A percentile compares a stretch with the other conserved stretches of the same genome.
Conservation (phyloP, 2,797 vertebrate genomes). For the Lepidocolaptes lacrymiger region DNA sequence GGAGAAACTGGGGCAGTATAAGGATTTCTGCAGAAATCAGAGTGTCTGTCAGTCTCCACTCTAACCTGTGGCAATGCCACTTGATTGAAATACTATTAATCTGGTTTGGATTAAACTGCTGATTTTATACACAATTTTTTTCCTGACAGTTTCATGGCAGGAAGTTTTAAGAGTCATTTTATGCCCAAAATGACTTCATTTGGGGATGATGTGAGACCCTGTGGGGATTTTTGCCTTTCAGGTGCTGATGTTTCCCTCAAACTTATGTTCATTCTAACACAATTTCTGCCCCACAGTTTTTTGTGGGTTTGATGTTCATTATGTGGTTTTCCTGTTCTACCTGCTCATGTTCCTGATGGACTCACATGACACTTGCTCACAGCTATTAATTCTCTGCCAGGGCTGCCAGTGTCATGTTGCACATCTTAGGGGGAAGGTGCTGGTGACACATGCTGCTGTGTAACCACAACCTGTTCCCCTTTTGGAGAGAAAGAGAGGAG, state of each 20-base stretch:
- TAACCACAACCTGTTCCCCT: background rate
- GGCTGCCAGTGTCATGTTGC: background rate
- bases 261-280: background rate
- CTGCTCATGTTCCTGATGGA: background rate
- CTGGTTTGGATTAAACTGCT: background rate
- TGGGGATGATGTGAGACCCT: background rate
- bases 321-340: background rate
- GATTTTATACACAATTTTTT: background rate
- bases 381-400: background rate
- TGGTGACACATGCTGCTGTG: background rate
- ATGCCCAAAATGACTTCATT: background rate
- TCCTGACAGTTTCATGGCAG: background rate
- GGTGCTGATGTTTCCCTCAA: background rate
- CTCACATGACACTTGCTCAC: background rate
- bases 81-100: background rate
- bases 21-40: background rate
- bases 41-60: background rate
- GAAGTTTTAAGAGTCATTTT: background rate
- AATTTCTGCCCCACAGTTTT: background rate
- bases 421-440: background rate
- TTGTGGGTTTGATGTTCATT: fast-evolving
- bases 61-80: background rate
- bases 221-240: background rate
- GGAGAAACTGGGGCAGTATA: background rate
- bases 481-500: background rate